These are phyloP conservation scores for Halcyon badia DNA, from an alignment of 2,797 vertebrate species.

Conservation along the genomic window DNA sequence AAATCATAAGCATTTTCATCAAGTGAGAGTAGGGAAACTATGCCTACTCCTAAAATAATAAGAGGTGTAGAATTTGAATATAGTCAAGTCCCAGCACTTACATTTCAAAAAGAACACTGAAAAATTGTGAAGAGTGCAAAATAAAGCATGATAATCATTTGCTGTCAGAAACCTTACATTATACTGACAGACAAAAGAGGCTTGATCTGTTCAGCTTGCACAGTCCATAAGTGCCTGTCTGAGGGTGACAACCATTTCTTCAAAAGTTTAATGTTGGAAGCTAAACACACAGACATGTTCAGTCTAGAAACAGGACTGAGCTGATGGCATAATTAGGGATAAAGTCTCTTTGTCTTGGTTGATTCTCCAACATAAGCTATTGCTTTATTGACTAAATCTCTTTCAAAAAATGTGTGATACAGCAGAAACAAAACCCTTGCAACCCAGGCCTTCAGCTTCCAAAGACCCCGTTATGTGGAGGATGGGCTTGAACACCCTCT, in stretches of 20 bases:
- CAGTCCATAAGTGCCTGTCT: neutral
- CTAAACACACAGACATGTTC: neutral
- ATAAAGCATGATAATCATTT: neutral
- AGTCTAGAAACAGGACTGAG: constrained; percentile 3
- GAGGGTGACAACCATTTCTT: neutral
- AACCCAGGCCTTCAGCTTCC: neutral
- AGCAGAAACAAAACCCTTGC: neutral
- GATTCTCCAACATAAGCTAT: neutral
- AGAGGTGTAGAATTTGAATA: neutral
- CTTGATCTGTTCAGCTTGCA: neutral
- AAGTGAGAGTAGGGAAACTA: neutral
- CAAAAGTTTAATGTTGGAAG: neutral
- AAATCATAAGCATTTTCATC: neutral
- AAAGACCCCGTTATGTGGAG: neutral
- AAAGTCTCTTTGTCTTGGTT: neutral
- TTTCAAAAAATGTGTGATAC: neutral
- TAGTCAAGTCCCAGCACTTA: neutral
- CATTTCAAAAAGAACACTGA: neutral
- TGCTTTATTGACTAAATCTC: neutral
- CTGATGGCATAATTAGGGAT: neutral
- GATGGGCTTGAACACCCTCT: neutral
- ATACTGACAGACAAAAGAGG: neutral
- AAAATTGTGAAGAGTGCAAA: neutral
- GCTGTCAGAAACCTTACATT: neutral
- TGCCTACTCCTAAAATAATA: neutral